Evolutionary conservation across 2,113 vertebrate genomes (phyloP), one percentile per base, ranked within the genome.

Genomic region (Bubalus kerabau): DNA sequence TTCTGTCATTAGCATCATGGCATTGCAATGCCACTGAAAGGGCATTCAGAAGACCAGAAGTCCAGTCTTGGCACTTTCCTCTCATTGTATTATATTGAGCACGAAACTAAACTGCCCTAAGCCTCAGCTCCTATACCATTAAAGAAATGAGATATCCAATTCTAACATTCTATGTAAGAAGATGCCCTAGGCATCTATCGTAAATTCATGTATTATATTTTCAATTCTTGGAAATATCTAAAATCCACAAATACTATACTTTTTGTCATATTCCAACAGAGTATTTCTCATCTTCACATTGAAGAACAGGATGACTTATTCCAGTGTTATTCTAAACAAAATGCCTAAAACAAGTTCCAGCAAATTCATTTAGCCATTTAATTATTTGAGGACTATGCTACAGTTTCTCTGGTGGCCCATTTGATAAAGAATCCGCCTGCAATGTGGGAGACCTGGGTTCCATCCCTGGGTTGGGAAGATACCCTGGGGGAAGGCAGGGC

Each of bases 171-270:
- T 78, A 28, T 90, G 36, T 93, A n/a, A 76, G 81, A 82, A 57
- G 23, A 64, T n/a, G 26, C 28, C 5, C 48, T 32, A 80, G 40
- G 30, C 24, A 78, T 82, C 48, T 80, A 40, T 62, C 82, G 12
- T 87, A 74, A 93, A 87, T 94, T n/a, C 13, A n/a, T 17, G 3
- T 46, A 13, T 62, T 36, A 59, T 24, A 87, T 52, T 80, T 94
- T 95, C 57, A 89, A 36, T 91, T 93, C 36, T 78, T 43, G n/a
- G 60, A 90, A 92, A 80, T 46, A 76, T 60, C 21, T 96, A 56
- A 84, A 83, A n/a, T 86, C 15, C 32, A 59, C 16, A 6, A 57
- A 52, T 40, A 83, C 3, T 71, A 1, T 89, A 71, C 83, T 95
- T 83, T 83, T 83, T 59, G 7, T 93, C 17, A 60, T 83, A 83